Base-by-base conservation (phyloP, 1,140 invertebrate species). In the Daktulosphaira vitifoliae region DNA sequence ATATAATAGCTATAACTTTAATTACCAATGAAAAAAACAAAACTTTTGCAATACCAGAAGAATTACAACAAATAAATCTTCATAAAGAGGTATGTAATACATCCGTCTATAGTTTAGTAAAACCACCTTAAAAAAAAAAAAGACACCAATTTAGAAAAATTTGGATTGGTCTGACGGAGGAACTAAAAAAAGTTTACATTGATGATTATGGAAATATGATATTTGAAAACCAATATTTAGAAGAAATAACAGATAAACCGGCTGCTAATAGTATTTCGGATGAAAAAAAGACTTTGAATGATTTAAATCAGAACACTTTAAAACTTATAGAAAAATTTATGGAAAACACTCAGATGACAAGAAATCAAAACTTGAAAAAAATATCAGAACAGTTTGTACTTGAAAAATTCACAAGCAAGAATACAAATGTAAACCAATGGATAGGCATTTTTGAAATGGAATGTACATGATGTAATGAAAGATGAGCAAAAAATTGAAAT, bases 111-210 rank as follows among this genome's bases (percentile, higher is more conserved):
- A 11, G 11, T 46, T 7, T 33, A 20, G 56, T 49, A 62, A 62
- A 62, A 49, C 4, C 15, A 1, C 3, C 7, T 29, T 48, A 9
- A 6, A 5, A 11, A 33, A 62, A 62, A 46, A 46, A 25, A 44
- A 37, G 38, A 46, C 39, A 49, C 5, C 56, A 62, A 46, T 54
- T 23, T 13, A 26, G 56, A 29, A 62, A 62, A 33, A 29, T 48
- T 16, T 46, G 26, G 26, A 48, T 62, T 26, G 0, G 2, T n/a
- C 2, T 42, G 15, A 42, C 38, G 16, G 42, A 46, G 16, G 52
- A 54, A 23, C 15, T 54, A 20, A 26, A 50, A 13, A 37, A 38
- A 53, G 18, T 53, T 37, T 53, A 53, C 16, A 26, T 37, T 1
- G 44, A 64, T 48, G 44, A 64, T 18, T 48, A 33, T 48, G 44